Evolutionary conservation across 2,888 invertebrate species (phyloP).

Genomic region (Dendrolimus pini): DNA sequence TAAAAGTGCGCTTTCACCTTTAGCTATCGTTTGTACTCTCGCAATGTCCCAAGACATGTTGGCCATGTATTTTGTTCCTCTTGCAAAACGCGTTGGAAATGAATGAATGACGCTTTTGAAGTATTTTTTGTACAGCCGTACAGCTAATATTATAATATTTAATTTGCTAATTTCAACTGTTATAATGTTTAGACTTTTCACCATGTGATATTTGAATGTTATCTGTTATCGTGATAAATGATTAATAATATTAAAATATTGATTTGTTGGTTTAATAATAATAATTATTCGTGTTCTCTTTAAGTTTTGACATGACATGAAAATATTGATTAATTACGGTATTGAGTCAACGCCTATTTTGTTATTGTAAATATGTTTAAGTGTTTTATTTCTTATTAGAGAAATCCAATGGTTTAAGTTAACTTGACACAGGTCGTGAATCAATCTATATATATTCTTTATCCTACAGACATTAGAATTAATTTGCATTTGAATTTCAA

Average conservation of each 20-base stretch:
- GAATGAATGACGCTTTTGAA: too few relatives aligned
- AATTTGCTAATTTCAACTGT: constrained; percentile 58
- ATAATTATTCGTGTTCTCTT: constrained; percentile 44
- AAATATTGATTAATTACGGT: constrained; percentile 24
- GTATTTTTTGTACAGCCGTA: not conserved
- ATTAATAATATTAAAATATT: constrained; percentile 41
- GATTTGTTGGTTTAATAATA: constrained; percentile 50
- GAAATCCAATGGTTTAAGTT: constrained; percentile 12
- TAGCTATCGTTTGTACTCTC: too few relatives aligned
- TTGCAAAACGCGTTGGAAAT: not conserved
- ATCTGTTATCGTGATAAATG: constrained; percentile 68
- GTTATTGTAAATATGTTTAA: constrained; percentile 51
- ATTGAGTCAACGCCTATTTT: constrained; percentile 37
- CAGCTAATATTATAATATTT: constrained; percentile 20
- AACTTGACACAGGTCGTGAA: constrained; percentile 13
- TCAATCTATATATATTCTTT: not conserved
- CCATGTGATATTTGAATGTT: constrained; percentile 75
- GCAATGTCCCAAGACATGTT: not conserved
- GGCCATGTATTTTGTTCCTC: not conserved
- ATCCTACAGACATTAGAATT: not conserved
- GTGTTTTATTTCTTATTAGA: constrained; percentile 21
- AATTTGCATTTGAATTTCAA: not conserved
- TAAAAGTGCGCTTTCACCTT: too few relatives aligned
- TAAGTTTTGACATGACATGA: constrained; percentile 65
- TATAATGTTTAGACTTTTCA: constrained; percentile 61